Conservation (phyloP, 2,113 vertebrate species). For the Megalops atlanticus region DNA sequence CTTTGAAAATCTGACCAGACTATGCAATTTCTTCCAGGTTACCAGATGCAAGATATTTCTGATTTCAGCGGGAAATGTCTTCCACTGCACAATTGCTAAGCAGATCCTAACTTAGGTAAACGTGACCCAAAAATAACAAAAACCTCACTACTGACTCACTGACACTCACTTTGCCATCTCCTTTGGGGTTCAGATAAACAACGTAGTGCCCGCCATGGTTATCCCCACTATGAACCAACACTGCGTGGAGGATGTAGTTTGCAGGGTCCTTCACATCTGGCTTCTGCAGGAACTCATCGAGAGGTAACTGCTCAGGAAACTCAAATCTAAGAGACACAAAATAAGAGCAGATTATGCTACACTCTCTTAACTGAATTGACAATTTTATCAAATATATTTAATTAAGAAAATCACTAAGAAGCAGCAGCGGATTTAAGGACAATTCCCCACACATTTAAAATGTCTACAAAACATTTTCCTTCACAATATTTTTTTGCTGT, state of each 20-base stretch:
- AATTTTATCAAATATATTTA: too few species aligned
- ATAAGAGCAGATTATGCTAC: neutral
- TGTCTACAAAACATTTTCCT: too few species aligned
- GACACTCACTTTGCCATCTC: conserved; percentile 95
- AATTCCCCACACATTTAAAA: neutral
- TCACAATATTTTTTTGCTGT: too few species aligned
- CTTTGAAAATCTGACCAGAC: too few species aligned
- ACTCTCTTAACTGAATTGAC: too few species aligned
- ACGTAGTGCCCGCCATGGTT: conserved; percentile 99
- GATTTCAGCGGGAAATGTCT: too few species aligned
- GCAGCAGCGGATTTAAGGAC: too few species aligned
- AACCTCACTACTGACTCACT: conserved; percentile 72
- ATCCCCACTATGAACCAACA: conserved; percentile 97
- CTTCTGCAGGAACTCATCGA: conserved; percentile 99
- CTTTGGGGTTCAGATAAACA: conserved; percentile 98
- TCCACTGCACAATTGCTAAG: neutral
- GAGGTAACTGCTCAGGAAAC: conserved; percentile 95
- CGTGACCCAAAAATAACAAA: conserved; percentile 16
- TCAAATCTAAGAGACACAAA: conserved; percentile 83
- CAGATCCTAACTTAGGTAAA: neutral
- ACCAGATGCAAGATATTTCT: too few species aligned
- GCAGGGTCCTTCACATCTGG: conserved; percentile 95
- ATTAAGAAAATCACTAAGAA: too few species aligned
- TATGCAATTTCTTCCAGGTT: too few species aligned
- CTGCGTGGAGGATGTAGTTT: conserved; percentile 96